phyloP scores from a whole-genome alignment of 2,888 invertebrate species.

The Cerastis leucographa region DNA sequence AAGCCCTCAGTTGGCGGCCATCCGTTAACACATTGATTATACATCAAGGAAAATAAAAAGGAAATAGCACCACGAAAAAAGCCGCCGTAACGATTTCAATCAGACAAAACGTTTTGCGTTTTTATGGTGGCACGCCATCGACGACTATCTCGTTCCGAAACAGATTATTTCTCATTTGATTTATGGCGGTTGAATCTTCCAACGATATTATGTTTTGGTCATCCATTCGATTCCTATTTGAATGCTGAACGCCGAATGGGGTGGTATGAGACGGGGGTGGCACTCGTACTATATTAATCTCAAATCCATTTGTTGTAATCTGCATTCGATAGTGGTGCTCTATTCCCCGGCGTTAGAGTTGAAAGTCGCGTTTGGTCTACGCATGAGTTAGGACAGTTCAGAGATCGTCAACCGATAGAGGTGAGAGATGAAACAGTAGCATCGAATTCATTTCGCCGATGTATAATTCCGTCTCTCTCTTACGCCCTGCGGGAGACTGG shows the following conservation, averaged over 20 bases:
- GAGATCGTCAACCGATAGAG: slow-evolving; percentile 89
- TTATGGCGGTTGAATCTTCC: slow-evolving; percentile 90
- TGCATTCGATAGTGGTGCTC: slow-evolving; percentile 84
- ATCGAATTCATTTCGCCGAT: slow-evolving; percentile 88
- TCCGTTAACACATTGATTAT: slow-evolving; percentile 91
- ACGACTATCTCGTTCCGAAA: slow-evolving; percentile 90
- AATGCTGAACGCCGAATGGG: slow-evolving; percentile 90
- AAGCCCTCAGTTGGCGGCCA: slow-evolving; percentile 85
- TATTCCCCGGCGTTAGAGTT: slow-evolving; percentile 79
- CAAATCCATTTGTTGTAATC: slow-evolving; percentile 90
- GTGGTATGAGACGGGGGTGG: slow-evolving; percentile 89
- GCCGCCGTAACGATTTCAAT: slow-evolving; percentile 89
- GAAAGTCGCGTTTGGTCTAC: slow-evolving; percentile 80
- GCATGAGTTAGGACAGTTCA: slow-evolving; percentile 88
- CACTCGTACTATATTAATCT: slow-evolving; percentile 91
- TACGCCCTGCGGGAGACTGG: slow-evolving; percentile 87
- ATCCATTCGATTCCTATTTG: slow-evolving; percentile 91
- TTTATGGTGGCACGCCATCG: slow-evolving; percentile 88
- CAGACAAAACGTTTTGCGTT: slow-evolving; percentile 91
- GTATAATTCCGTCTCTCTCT: slow-evolving; percentile 85
- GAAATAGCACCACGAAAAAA: slow-evolving; percentile 87
- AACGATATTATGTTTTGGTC: slow-evolving; percentile 91
- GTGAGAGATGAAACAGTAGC: slow-evolving; percentile 91
- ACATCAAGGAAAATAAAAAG: slow-evolving; percentile 90
- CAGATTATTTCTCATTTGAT: slow-evolving; percentile 91